Conservation (phyloP, 2,113 vertebrate genomes). For the Centropus bengalensis region DNA sequence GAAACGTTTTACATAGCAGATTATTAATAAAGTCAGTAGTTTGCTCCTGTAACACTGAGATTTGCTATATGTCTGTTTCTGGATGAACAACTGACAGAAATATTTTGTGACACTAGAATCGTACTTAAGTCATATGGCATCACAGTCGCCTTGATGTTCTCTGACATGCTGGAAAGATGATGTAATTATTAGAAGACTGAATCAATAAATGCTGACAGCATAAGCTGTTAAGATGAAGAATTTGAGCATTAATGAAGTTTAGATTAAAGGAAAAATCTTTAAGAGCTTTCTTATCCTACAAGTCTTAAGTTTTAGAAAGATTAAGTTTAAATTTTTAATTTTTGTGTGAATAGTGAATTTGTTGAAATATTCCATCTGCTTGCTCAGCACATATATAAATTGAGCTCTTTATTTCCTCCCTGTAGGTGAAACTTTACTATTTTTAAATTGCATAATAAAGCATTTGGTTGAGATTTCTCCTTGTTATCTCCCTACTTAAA, state of each 20-base stretch:
- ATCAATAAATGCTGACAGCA: constrained; percentile 62
- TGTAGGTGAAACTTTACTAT: neutral
- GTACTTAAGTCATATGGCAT: constrained; percentile 24
- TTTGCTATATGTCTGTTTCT: neutral
- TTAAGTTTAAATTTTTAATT: constrained; percentile 5
- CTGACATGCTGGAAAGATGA: constrained; percentile 37
- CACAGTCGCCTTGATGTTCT: constrained; percentile 10
- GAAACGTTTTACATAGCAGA: neutral
- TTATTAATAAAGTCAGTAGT: constrained; percentile 16
- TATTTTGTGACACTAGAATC: constrained; percentile 34
- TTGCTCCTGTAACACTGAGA: neutral
- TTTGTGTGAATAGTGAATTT: neutral
- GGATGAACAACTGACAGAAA: neutral
- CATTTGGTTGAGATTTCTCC: neutral
- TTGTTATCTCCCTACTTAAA: neutral
- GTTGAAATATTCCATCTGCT: neutral
- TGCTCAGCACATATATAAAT: neutral
- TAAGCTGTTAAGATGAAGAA: constrained; percentile 30
- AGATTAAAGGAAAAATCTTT: neutral
- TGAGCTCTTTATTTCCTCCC: neutral
- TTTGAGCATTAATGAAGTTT: constrained; percentile 3
- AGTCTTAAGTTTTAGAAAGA: neutral
- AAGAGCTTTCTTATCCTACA: neutral
- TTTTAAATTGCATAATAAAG: neutral
- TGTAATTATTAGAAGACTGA: constrained; percentile 36